These are phyloP conservation scores for Mustela erminea DNA, from an alignment of 2,797 vertebrate genomes.

Conservation along the genomic window DNA sequence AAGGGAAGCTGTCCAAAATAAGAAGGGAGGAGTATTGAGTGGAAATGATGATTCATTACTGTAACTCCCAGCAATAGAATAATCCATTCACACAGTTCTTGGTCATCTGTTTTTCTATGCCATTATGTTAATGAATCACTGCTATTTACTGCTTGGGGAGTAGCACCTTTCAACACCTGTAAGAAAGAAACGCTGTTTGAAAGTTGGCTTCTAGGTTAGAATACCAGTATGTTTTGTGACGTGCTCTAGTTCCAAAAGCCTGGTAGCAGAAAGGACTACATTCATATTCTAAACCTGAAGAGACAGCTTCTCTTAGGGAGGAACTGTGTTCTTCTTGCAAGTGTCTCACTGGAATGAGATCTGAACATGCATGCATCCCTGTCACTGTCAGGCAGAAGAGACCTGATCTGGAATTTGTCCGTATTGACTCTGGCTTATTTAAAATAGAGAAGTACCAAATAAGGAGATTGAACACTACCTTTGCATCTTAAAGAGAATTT, in stretches of 20 bases:
- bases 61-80: slow-evolving; percentile 75
- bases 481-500: slow-evolving; percentile 58
- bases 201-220: slow-evolving; percentile 69
- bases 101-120: slow-evolving; percentile 83
- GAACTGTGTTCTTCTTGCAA: slow-evolving; percentile 57
- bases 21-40: slow-evolving; percentile 74
- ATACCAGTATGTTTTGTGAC: slow-evolving; percentile 78
- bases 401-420: slow-evolving; percentile 73
- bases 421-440: slow-evolving; percentile 63
- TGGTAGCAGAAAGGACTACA: slow-evolving; percentile 79
- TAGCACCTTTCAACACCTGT: slow-evolving; percentile 76
- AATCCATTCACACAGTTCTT: slow-evolving; percentile 82
- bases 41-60: slow-evolving; percentile 82
- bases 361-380: slow-evolving; percentile 57
- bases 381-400: slow-evolving; percentile 68
- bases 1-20: slow-evolving; percentile 61
- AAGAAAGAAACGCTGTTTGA: slow-evolving; percentile 83
- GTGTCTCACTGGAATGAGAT: neutral
- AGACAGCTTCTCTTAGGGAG: slow-evolving; percentile 50
- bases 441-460: slow-evolving; percentile 73
- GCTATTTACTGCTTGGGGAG: slow-evolving; percentile 80
- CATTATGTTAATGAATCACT: slow-evolving; percentile 86
- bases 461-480: slow-evolving; percentile 67
- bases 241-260: slow-evolving; percentile 74
- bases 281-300: slow-evolving; percentile 78